A percentile compares a stretch with the other conserved stretches of the same genome.
These are phyloP conservation scores for Drosophila tani DNA, from an alignment of 1,140 invertebrate species.

Conservation along the genomic window DNA sequence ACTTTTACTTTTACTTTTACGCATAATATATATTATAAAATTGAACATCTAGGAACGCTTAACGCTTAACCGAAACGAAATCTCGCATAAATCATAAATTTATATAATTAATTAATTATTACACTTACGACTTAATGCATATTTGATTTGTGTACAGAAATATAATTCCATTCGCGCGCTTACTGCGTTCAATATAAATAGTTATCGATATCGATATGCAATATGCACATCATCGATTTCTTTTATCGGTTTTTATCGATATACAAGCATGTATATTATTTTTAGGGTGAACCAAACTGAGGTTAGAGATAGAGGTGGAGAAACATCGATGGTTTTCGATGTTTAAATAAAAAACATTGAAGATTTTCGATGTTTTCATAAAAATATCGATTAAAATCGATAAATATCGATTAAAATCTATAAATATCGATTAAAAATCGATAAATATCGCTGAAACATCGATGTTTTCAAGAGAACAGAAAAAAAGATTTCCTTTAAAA, in stretches of 20 bases:
- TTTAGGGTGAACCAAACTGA: not conserved
- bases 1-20: not conserved
- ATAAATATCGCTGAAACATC: too few species aligned
- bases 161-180: conserved; percentile 26
- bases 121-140: conserved; percentile 32
- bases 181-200: conserved; percentile 37
- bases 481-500: too few species aligned
- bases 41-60: conserved; percentile 66
- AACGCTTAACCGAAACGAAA: conserved; percentile 25
- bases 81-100: conserved; percentile 23
- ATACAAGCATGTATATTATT: conserved; percentile 3
- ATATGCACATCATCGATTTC: conserved; percentile 8
- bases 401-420: too few species aligned
- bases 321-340: too few species aligned
- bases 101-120: conserved; percentile 30
- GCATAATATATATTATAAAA: conserved; percentile 9
- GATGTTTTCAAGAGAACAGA: too few species aligned
- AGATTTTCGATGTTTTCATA: too few species aligned
- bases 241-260: not conserved
- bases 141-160: conserved; percentile 52
- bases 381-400: too few species aligned
- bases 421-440: too few species aligned
- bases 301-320: too few species aligned
- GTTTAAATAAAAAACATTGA: too few species aligned
- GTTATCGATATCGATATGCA: conserved; percentile 34